Conservation (phyloP, 2,888 invertebrate species). For the Morpho achilles region DNA sequence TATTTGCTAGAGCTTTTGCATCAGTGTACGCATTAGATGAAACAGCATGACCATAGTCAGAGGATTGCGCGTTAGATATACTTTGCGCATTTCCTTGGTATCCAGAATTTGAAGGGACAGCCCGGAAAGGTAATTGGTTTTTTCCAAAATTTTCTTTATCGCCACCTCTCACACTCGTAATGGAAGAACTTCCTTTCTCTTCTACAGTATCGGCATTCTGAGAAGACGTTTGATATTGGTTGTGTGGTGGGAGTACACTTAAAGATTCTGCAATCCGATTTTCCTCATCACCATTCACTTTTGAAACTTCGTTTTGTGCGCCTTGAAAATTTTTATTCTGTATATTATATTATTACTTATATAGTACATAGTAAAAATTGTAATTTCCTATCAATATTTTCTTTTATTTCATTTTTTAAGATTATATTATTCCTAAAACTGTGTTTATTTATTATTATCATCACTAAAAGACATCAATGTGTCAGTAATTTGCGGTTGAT, state of each 20-base stretch:
- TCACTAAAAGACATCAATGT: too few relatives aligned
- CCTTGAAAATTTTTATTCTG: background rate
- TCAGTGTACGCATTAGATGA: background rate
- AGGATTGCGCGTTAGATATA: too few relatives aligned
- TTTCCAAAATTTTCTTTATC: background rate
- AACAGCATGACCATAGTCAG: background rate
- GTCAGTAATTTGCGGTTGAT: too few relatives aligned
- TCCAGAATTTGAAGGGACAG: background rate
- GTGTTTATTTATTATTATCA: too few relatives aligned
- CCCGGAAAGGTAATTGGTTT: too few relatives aligned
- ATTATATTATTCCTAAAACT: too few relatives aligned
- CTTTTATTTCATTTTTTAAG: too few relatives aligned
- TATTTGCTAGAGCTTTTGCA: conserved; percentile 19
- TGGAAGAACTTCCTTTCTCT: background rate
- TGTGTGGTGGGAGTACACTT: background rate
- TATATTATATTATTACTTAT: too few relatives aligned
- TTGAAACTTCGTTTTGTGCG: background rate
- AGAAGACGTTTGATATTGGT: background rate
- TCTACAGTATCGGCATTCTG: conserved; percentile 1
- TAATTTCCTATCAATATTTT: too few relatives aligned
- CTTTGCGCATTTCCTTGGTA: too few relatives aligned
- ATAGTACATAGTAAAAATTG: too few relatives aligned
- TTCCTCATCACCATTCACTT: background rate
- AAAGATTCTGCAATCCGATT: background rate
- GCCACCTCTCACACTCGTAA: background rate